A percentile compares a stretch with the other conserved stretches of the same genome.
Evolutionary conservation across 2,113 vertebrate genomes (phyloP).

Genomic region (Genyomyrus donnyi): DNA sequence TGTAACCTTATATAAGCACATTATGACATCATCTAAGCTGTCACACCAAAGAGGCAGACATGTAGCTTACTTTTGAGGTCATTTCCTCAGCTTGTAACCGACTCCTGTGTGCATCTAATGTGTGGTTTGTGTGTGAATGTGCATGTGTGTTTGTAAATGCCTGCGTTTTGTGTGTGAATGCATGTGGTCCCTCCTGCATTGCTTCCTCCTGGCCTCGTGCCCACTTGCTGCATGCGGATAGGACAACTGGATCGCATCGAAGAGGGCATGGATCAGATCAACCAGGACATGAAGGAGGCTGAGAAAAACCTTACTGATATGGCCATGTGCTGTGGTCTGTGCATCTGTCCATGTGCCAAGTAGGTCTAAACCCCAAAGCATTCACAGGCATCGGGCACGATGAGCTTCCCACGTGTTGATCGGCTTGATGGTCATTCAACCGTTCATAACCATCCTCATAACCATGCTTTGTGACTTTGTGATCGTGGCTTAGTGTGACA

Average conservation of each 20-base stretch:
- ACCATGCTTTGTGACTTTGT: not conserved
- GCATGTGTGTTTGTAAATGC: not conserved
- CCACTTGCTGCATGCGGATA: constrained; percentile 23
- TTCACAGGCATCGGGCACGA: not conserved
- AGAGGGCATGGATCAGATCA: constrained; percentile 54
- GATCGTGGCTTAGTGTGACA: not conserved
- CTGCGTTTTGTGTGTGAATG: not conserved
- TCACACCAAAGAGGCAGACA: not conserved
- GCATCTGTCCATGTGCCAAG: constrained; percentile 48
- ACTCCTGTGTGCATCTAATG: not conserved
- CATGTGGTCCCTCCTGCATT: constrained; percentile 10
- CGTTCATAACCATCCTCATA: not conserved
- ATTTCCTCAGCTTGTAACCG: not conserved
- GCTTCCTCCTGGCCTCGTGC: constrained; percentile 5
- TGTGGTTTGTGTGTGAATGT: not conserved
- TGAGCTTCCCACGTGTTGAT: not conserved
- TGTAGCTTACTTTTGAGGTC: not conserved
- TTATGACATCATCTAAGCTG: not conserved
- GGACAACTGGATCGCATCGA: constrained; percentile 56
- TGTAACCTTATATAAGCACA: not conserved
- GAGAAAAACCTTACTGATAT: constrained; percentile 58
- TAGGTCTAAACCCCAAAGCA: constrained; percentile 27
- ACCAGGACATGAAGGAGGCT: constrained; percentile 58
- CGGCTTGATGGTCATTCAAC: not conserved
- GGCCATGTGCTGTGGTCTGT: constrained; percentile 53